Conservation (phyloP, 2,888 invertebrate genomes). For the Caradrina kadenii region DNA sequence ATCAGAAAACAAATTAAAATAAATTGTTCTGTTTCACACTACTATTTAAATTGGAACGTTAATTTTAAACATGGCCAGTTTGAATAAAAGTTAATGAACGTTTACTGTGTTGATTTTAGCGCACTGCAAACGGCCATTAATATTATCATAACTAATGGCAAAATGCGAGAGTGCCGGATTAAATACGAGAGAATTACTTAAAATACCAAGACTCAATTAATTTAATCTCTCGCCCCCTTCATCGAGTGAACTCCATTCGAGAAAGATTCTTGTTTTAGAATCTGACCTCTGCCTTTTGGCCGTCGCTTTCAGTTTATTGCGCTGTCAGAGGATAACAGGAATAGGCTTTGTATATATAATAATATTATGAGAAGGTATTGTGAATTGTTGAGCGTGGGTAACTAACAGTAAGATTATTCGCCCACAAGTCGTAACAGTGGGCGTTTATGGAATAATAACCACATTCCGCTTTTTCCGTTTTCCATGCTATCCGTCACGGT, state of each 20-base stretch:
- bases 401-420: not conserved
- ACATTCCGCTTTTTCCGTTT: not conserved
- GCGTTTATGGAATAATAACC: not conserved
- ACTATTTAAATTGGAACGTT: conserved; percentile 7
- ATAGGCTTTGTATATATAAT: conserved; percentile 9
- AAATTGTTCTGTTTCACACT: not conserved
- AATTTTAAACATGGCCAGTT: conserved; percentile 28
- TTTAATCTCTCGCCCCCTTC: conserved; percentile 35
- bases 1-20: not conserved
- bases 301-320: conserved; percentile 6
- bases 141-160: conserved; percentile 37
- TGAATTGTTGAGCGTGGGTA: not conserved
- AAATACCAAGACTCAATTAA: conserved; percentile 38
- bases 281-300: conserved; percentile 22
- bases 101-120: conserved; percentile 25
- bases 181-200: conserved; percentile 36
- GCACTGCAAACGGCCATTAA: conserved; percentile 32
- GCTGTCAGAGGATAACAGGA: conserved; percentile 6
- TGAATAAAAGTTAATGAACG: conserved; percentile 29
- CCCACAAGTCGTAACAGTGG: not conserved
- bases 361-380: conserved; percentile 2
- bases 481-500: too few relatives aligned
- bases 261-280: conserved; percentile 7
- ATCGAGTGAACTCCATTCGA: conserved; percentile 13
- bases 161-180: conserved; percentile 46